A percentile compares a stretch with the other conserved stretches of the same genome.
These are phyloP conservation scores for Saguinus imperator DNA, from an alignment of 2,113 vertebrate genomes.

Conservation along the genomic window DNA sequence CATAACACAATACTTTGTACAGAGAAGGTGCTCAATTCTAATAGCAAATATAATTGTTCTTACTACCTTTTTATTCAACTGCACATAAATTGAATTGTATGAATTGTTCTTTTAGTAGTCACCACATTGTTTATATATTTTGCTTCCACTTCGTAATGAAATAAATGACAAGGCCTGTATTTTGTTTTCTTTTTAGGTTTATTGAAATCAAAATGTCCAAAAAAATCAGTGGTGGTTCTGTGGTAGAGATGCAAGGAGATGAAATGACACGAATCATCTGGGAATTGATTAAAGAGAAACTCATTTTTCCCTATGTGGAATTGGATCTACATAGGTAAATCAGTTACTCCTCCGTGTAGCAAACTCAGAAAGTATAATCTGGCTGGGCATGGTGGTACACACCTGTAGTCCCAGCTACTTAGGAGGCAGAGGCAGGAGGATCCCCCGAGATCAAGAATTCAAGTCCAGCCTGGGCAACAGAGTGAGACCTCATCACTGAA, in stretches of 20 bases:
- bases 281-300: constrained; percentile 98
- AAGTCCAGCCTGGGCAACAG: neutral
- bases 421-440: neutral
- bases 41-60: neutral
- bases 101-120: constrained; percentile 33
- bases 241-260: constrained; percentile 99
- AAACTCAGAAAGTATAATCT: neutral
- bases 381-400: neutral
- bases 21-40: neutral
- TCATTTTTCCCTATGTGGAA: constrained; percentile 96
- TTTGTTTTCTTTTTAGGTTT: constrained; percentile 20
- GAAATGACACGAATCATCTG: constrained; percentile 99
- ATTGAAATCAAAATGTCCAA: constrained; percentile 90
- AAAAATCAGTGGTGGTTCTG: constrained; percentile 94
- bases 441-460: neutral
- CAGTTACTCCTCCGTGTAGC: neutral
- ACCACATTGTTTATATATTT: constrained; percentile 49
- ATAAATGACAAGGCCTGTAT: neutral
- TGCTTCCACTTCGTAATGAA: constrained; percentile 28
- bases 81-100: neutral
- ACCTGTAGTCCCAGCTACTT: neutral
- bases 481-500: neutral
- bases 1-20: neutral
- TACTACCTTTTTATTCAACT: neutral
- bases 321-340: constrained; percentile 96